phyloP scores from a whole-genome alignment of 2,888 invertebrate genomes.

The Tinea trinotella region DNA sequence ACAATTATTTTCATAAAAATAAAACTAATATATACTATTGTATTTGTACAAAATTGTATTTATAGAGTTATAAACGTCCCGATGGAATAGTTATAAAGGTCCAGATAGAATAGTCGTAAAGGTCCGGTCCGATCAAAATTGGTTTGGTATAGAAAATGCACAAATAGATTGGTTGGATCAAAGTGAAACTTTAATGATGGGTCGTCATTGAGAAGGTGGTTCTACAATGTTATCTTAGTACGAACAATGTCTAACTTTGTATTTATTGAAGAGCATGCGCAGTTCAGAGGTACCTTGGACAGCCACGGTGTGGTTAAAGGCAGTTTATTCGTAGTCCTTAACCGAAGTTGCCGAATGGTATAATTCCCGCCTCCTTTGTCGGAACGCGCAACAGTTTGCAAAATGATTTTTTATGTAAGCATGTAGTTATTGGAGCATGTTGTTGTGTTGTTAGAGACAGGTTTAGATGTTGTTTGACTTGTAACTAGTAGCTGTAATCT shows the following conservation, averaged over 20 bases:
- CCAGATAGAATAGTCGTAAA: too few species aligned
- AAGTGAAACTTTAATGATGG: not conserved
- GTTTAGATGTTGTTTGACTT: slow-evolving; percentile 9
- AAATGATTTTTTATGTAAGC: slow-evolving; percentile 53
- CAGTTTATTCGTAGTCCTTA: slow-evolving; percentile 13
- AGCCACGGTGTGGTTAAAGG: not conserved
- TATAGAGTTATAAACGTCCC: too few species aligned
- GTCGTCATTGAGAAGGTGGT: not conserved
- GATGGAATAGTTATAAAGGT: too few species aligned
- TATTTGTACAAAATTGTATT: too few species aligned
- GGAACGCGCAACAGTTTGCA: slow-evolving; percentile 16
- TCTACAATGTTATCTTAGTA: not conserved
- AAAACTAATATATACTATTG: too few species aligned
- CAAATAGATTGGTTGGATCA: too few species aligned
- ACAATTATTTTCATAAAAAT: too few species aligned
- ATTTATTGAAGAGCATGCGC: slow-evolving; percentile 32
- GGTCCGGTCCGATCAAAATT: too few species aligned
- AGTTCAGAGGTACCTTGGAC: slow-evolving; percentile 35
- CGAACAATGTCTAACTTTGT: slow-evolving; percentile 28
- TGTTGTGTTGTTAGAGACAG: slow-evolving; percentile 50
- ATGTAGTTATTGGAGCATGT: slow-evolving; percentile 55
- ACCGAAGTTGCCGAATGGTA: slow-evolving; percentile 4
- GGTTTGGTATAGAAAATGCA: too few species aligned
- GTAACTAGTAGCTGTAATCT: slow-evolving; percentile 44
- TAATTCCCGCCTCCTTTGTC: not conserved